Conservation (phyloP, 2,797 vertebrate species). For the Carapus acus region DNA sequence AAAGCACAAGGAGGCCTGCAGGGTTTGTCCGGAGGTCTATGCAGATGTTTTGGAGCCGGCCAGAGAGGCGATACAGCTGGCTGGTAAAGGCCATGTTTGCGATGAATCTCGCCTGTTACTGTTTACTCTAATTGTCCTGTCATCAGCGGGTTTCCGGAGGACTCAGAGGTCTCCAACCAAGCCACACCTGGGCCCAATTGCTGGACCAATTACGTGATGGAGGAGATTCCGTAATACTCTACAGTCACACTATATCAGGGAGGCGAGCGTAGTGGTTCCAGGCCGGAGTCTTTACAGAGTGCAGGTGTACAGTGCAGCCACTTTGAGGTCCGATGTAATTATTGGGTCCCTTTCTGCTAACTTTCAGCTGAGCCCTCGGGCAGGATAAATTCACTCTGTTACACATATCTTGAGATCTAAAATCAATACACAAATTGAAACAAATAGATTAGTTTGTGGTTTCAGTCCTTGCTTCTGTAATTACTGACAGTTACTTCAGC, state of each 20-base stretch:
- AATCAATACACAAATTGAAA: no score
- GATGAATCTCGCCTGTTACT: slow-evolving; percentile 53
- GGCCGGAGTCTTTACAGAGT: background rate
- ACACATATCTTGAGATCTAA: no score
- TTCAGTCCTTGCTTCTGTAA: no score
- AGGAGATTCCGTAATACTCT: slow-evolving; percentile 6
- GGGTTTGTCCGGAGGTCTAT: slow-evolving; percentile 33
- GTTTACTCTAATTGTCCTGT: slow-evolving; percentile 65
- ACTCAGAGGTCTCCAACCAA: slow-evolving; percentile 27
- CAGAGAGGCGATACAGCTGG: slow-evolving; percentile 33
- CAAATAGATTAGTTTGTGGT: no score
- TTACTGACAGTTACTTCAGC: no score
- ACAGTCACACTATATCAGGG: slow-evolving; percentile 6
- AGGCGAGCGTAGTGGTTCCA: background rate
- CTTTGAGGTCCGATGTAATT: no score
- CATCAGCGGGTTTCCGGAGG: slow-evolving; percentile 51
- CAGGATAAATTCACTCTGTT: no score
- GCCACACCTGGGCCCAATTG: slow-evolving; percentile 59
- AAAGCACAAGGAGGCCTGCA: slow-evolving; percentile 31
- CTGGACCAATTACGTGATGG: slow-evolving; percentile 22
- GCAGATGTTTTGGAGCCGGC: slow-evolving; percentile 31
- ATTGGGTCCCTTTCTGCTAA: no score
- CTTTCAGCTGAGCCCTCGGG: no score
- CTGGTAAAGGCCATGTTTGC: slow-evolving; percentile 51
- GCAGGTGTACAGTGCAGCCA: background rate